A percentile compares a stretch with the other conserved stretches of the same genome.
phyloP scores from a whole-genome alignment of 35 echinoderm and acorn worm genomes.

The Lytechinus variegatus region DNA sequence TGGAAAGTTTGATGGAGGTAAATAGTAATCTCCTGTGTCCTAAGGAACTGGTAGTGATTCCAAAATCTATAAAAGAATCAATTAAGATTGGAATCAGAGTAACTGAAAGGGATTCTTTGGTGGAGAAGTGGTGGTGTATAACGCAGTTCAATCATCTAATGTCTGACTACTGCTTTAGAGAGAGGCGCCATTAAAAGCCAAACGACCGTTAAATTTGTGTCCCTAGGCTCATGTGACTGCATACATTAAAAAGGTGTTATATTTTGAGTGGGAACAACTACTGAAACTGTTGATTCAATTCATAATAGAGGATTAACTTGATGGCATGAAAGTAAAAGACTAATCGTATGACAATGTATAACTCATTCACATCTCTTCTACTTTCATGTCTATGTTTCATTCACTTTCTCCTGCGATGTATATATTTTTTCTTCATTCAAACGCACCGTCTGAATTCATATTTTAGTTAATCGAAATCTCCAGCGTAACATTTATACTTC shows the following conservation, averaged over 20 bases:
- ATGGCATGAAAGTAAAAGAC: not conserved
- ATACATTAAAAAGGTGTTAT: constrained; percentile 7
- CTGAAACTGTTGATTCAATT: not conserved
- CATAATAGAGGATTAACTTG: not conserved
- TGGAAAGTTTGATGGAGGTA: not conserved
- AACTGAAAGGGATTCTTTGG: not conserved
- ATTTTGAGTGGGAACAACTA: not conserved
- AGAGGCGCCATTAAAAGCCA: not conserved
- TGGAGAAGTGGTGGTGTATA: not conserved
- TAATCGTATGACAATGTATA: not conserved
- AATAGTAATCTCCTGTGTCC: constrained; percentile 27
- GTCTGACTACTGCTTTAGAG: not conserved
- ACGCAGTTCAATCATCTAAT: not conserved
- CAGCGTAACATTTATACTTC: too few relatives aligned
- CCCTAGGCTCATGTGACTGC: not conserved
- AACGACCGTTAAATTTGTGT: constrained; percentile 12
- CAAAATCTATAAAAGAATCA: constrained; percentile 5
- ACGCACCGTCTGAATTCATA: too few relatives aligned
- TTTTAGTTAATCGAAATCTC: too few relatives aligned
- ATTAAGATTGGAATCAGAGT: not conserved
- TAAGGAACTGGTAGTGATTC: constrained; percentile 34
- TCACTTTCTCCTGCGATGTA: too few relatives aligned
- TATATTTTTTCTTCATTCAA: too few relatives aligned
- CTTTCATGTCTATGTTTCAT: not conserved
- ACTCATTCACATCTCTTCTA: not conserved